Conservation (phyloP, 2,113 vertebrate genomes). For the Casuarius casuarius region DNA sequence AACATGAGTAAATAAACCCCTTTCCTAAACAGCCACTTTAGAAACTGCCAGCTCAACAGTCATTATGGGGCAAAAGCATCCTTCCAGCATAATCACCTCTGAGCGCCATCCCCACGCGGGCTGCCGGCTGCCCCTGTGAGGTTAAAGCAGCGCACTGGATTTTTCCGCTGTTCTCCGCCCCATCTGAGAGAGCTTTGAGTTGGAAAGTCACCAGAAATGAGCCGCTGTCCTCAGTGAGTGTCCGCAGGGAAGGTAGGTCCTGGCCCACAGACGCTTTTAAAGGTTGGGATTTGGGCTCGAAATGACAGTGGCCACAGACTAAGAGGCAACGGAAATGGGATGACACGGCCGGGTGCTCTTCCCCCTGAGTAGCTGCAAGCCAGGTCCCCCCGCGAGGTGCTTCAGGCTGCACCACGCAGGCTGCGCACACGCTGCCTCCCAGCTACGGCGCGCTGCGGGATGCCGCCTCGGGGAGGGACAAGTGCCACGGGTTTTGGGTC, state of each 20-base stretch:
- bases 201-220: not conserved
- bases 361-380: not conserved
- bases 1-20: not conserved
- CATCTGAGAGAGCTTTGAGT: fast-evolving
- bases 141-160: not conserved
- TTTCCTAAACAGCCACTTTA: fast-evolving
- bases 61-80: fast-evolving
- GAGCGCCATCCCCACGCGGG: not conserved
- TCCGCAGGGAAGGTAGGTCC: not conserved
- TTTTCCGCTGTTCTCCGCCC: not conserved
- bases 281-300: not conserved
- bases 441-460: not conserved
- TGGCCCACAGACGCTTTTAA: fast-evolving
- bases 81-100: not conserved
- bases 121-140: not conserved
- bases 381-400: fast-evolving
- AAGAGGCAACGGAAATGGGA: not conserved
- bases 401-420: fast-evolving
- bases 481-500: fast-evolving
- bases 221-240: not conserved
- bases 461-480: not conserved
- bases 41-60: not conserved
- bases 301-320: not conserved
- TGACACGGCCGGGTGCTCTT: too few relatives aligned
- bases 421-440: not conserved